Conservation (phyloP, 2,113 vertebrate genomes). For the Carassius carassius region DNA sequence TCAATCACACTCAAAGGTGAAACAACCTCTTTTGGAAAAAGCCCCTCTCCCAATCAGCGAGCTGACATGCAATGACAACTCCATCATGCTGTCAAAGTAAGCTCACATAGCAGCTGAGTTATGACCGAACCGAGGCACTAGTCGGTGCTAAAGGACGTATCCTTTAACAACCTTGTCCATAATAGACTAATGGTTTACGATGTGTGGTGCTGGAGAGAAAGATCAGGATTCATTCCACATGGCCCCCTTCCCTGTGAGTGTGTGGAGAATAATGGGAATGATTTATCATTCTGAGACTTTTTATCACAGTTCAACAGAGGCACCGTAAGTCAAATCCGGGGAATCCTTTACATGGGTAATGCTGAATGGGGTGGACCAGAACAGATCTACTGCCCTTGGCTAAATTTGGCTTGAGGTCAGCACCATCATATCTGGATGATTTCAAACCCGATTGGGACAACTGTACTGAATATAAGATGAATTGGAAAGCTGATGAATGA, state of each 20-base stretch:
- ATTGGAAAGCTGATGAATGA: background rate
- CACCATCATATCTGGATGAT: background rate
- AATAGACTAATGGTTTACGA: constrained; percentile 63
- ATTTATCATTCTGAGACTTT: constrained; percentile 20
- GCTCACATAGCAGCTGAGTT: constrained; percentile 41
- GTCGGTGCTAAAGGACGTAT: constrained; percentile 62
- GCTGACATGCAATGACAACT: constrained; percentile 60
- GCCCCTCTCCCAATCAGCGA: constrained; percentile 54
- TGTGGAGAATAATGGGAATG: background rate
- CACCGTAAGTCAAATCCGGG: constrained; percentile 28
- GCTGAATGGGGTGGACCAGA: background rate
- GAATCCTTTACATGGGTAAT: constrained; percentile 24
- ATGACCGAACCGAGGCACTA: constrained; percentile 57
- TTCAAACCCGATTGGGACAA: background rate
- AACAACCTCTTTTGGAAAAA: background rate
- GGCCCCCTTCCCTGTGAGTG: constrained; percentile 14
- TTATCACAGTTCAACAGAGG: constrained; percentile 49
- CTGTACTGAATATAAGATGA: background rate
- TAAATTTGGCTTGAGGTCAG: background rate
- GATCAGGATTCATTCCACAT: constrained; percentile 41
- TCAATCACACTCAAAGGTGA: constrained; percentile 23
- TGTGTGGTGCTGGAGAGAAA: constrained; percentile 54
- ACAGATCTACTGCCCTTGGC: constrained; percentile 3
- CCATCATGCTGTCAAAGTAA: constrained; percentile 67
- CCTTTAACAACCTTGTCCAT: constrained; percentile 69